These are phyloP conservation scores for Aphelenchoides avenae DNA, from an alignment of 1,140 invertebrate species.

Conservation along the genomic window DNA sequence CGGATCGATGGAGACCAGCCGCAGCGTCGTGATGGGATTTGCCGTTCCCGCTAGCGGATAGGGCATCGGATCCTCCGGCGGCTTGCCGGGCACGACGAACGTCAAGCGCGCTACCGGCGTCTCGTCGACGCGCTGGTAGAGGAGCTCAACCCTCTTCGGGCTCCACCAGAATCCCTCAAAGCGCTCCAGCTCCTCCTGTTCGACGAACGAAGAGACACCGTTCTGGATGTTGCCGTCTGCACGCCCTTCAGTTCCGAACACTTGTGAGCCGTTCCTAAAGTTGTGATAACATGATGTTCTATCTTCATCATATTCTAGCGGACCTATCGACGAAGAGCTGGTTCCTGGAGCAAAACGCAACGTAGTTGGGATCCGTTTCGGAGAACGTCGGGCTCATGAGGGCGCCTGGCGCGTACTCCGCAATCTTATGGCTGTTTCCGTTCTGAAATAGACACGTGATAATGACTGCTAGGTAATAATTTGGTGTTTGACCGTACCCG, in stretches of 20 bases:
- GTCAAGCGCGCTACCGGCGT: slow-evolving; percentile 8
- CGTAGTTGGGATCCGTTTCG: slow-evolving; percentile 28
- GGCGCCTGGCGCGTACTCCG: slow-evolving; percentile 20
- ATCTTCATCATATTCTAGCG: not conserved
- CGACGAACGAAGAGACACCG: slow-evolving; percentile 39
- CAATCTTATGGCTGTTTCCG: slow-evolving; percentile 15
- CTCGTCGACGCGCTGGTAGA: slow-evolving; percentile 47
- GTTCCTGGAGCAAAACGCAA: slow-evolving; percentile 33
- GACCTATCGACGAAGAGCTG: slow-evolving; percentile 44
- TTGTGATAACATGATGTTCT: too few relatives aligned
- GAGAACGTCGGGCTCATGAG: slow-evolving; percentile 38
- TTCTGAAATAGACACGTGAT: slow-evolving; percentile 35
- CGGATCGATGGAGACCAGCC: slow-evolving; percentile 27
- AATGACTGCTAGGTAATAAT: not conserved
- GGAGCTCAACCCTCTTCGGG: slow-evolving; percentile 25
- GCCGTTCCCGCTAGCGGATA: slow-evolving; percentile 39
- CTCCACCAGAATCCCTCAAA: slow-evolving; percentile 48
- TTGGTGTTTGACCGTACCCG: slow-evolving; percentile 2
- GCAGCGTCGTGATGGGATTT: slow-evolving; percentile 24
- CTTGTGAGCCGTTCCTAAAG: slow-evolving; percentile 18
- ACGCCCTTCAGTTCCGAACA: slow-evolving; percentile 27
- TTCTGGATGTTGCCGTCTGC: slow-evolving; percentile 33
- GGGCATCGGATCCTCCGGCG: slow-evolving; percentile 15
- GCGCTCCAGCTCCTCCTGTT: slow-evolving; percentile 45
- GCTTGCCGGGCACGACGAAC: slow-evolving; percentile 32